phyloP scores from a whole-genome alignment of 2,888 invertebrate species.

The Cataglyphis altisquamis region DNA sequence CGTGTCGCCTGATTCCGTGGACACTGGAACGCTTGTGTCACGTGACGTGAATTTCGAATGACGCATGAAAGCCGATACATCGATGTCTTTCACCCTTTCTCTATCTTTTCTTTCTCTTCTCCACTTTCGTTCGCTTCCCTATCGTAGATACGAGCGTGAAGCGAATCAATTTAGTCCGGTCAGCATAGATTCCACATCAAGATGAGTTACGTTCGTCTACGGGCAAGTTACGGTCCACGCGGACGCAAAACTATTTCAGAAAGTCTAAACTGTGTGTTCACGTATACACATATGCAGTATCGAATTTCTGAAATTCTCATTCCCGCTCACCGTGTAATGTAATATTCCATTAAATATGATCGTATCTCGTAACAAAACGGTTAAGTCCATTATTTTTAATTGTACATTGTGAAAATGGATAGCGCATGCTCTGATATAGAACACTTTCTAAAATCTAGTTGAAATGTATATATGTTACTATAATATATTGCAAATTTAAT shows the following conservation, averaged over 20 bases:
- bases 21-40: conserved; percentile 69
- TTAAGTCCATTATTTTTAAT: conserved; percentile 51
- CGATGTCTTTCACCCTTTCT: conserved; percentile 58
- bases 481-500: conserved; percentile 5
- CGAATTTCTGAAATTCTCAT: conserved; percentile 50
- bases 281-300: conserved; percentile 11
- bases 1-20: conserved; percentile 71
- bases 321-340: conserved; percentile 30
- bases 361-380: conserved; percentile 26
- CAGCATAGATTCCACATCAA: conserved; percentile 54
- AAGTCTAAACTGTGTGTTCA: conserved; percentile 34
- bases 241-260: conserved; percentile 34
- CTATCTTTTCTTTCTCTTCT: conserved; percentile 36
- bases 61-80: conserved; percentile 66
- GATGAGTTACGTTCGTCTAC: conserved; percentile 35
- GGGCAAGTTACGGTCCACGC: conserved; percentile 31
- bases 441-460: background rate
- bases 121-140: conserved; percentile 15
- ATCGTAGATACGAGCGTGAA: conserved; percentile 65
- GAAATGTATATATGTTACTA: background rate
- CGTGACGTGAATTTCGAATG: conserved; percentile 75
- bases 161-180: conserved; percentile 62
- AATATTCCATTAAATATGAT: conserved; percentile 46
- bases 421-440: background rate
- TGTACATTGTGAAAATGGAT: conserved; percentile 10